phyloP scores from a whole-genome alignment of 2,888 invertebrate genomes.

The Heliconius hortense region DNA sequence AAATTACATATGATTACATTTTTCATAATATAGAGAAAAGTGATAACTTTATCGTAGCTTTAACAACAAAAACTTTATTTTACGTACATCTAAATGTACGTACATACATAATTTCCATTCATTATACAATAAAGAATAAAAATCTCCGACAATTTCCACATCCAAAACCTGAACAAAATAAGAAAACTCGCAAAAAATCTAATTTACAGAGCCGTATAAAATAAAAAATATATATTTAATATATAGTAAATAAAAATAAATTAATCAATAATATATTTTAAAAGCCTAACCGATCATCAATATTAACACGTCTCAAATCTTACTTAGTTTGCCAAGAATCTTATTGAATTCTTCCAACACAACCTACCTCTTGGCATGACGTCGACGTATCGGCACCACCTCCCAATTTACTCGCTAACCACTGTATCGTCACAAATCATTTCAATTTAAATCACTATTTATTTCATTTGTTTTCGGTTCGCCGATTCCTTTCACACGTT shows the following conservation, averaged over 20 bases:
- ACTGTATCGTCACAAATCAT: constrained; percentile 72
- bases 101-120: no score
- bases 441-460: constrained; percentile 63
- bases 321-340: constrained; percentile 19
- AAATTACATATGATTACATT: no score
- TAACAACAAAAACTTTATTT: no score
- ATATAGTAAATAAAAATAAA: neutral
- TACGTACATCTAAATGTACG: no score
- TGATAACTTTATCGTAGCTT: no score
- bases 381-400: constrained; percentile 62
- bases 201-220: neutral
- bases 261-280: neutral
- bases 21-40: no score
- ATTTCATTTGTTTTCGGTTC: constrained; percentile 43
- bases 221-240: neutral
- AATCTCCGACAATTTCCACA: no score
- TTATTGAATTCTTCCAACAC: constrained; percentile 33
- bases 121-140: no score
- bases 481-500: neutral
- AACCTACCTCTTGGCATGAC: constrained; percentile 74
- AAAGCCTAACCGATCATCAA: neutral
- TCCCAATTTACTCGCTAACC: constrained; percentile 68
- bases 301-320: constrained; percentile 8
- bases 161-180: no score
- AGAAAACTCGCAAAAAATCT: neutral